These are phyloP conservation scores for Melinaea menophilus DNA, from an alignment of 2,888 invertebrate species.

Conservation along the genomic window DNA sequence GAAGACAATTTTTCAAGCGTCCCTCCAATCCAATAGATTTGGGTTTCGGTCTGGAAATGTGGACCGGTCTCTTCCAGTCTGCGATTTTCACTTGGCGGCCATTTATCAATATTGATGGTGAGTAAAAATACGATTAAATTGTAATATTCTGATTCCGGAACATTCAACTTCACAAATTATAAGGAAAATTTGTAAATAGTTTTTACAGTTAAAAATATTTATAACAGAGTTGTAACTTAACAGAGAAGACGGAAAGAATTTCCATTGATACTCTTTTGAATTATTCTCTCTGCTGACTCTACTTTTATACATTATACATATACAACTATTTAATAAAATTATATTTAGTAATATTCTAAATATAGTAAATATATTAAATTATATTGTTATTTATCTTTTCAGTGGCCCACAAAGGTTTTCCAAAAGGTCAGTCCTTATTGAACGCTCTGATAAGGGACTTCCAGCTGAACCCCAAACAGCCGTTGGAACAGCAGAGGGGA, in stretches of 20 bases:
- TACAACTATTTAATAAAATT: too few species aligned
- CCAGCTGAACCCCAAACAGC: conserved; percentile 37
- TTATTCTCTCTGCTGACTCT: too few species aligned
- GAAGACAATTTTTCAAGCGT: conserved; percentile 87
- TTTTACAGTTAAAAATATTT: background rate
- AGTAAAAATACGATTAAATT: conserved; percentile 5
- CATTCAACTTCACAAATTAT: too few species aligned
- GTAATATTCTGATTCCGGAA: background rate
- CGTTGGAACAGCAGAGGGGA: conserved; percentile 46
- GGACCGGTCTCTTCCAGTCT: conserved; percentile 96
- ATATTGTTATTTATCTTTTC: conserved; percentile 33
- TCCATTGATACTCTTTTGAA: too few species aligned
- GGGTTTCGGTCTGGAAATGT: conserved; percentile 91
- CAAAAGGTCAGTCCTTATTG: conserved; percentile 72
- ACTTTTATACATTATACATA: too few species aligned
- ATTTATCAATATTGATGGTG: conserved; percentile 94
- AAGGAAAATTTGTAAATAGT: too few species aligned
- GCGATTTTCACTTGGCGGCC: conserved; percentile 93
- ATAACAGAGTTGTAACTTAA: too few species aligned
- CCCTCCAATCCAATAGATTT: conserved; percentile 76
- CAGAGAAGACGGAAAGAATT: too few species aligned
- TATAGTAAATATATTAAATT: too few species aligned
- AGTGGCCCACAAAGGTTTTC: conserved; percentile 90
- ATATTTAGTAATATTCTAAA: too few species aligned
- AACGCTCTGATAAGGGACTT: conserved; percentile 58